A percentile compares a stretch with the other conserved stretches of the same genome.
Conservation (phyloP, 2,113 vertebrate species). For the Ondatra zibethicus region DNA sequence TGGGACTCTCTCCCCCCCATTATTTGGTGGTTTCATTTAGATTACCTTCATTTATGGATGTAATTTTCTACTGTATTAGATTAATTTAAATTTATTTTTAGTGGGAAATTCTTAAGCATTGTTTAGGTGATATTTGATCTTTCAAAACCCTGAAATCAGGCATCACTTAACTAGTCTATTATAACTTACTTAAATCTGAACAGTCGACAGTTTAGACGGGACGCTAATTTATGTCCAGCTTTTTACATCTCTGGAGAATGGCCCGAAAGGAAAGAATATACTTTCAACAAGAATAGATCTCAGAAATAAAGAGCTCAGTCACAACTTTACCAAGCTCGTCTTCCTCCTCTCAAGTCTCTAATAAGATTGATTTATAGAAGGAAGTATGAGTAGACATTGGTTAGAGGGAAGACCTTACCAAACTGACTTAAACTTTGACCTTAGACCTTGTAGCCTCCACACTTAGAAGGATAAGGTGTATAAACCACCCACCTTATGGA, state of each 20-base stretch:
- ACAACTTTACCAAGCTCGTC: background rate
- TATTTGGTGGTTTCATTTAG: background rate
- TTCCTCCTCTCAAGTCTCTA: background rate
- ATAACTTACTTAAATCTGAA: background rate
- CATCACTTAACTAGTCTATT: background rate
- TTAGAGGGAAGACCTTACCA: background rate
- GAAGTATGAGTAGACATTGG: background rate
- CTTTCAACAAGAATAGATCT: background rate
- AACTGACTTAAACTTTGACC: background rate
- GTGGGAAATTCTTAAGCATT: background rate
- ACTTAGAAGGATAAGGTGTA: background rate
- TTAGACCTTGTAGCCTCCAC: background rate
- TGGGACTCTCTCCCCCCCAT: background rate
- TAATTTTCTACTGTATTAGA: background rate
- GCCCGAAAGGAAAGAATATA: background rate
- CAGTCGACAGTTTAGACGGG: background rate
- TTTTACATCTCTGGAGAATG: background rate
- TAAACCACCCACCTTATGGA: background rate
- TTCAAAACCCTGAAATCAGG: background rate
- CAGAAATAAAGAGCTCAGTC: background rate
- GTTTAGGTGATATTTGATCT: background rate
- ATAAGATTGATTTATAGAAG: background rate
- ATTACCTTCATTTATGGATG: background rate
- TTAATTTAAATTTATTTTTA: background rate
- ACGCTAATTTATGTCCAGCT: background rate